Conservation (phyloP, 2,797 vertebrate species). For the Hephaestus fuliginosus region DNA sequence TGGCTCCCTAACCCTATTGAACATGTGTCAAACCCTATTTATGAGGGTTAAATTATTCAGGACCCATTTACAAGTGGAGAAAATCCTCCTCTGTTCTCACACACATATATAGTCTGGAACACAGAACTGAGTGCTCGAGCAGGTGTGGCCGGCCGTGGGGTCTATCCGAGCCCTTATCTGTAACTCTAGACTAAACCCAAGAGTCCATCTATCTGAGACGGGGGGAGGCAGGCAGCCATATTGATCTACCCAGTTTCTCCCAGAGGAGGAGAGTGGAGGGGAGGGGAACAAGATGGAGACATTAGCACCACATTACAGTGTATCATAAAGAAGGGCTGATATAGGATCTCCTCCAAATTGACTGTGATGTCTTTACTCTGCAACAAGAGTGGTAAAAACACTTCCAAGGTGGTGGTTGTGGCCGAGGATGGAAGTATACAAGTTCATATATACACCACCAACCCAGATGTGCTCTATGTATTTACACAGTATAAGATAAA, state of each 20-base stretch:
- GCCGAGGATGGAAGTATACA: slow-evolving; percentile 4
- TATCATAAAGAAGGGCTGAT: slow-evolving; percentile 68
- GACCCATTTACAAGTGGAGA: slow-evolving; percentile 65
- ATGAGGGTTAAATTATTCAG: slow-evolving; percentile 84
- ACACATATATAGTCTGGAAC: slow-evolving; percentile 24
- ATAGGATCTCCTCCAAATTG: slow-evolving; percentile 77
- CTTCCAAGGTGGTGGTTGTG: slow-evolving; percentile 57
- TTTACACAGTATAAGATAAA: not conserved
- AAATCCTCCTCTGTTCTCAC: slow-evolving; percentile 26
- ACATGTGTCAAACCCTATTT: slow-evolving; percentile 78
- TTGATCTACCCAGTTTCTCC: slow-evolving; percentile 79
- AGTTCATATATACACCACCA: not conserved
- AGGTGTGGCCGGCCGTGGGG: slow-evolving; percentile 59
- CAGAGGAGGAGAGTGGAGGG: slow-evolving; percentile 63
- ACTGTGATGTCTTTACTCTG: slow-evolving; percentile 69
- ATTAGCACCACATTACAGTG: slow-evolving; percentile 81
- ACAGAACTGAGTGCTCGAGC: slow-evolving; percentile 63
- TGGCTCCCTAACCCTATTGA: slow-evolving; percentile 62
- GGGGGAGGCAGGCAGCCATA: slow-evolving; percentile 72
- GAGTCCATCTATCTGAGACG: slow-evolving; percentile 75
- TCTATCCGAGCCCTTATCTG: slow-evolving; percentile 74
- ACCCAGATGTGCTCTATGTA: not conserved
- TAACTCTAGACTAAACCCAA: slow-evolving; percentile 83
- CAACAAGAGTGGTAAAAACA: slow-evolving; percentile 46
- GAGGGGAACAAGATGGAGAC: slow-evolving; percentile 78